Base-by-base conservation (phyloP, 1,140 invertebrate species). In the Drosophila tropicalis region DNA sequence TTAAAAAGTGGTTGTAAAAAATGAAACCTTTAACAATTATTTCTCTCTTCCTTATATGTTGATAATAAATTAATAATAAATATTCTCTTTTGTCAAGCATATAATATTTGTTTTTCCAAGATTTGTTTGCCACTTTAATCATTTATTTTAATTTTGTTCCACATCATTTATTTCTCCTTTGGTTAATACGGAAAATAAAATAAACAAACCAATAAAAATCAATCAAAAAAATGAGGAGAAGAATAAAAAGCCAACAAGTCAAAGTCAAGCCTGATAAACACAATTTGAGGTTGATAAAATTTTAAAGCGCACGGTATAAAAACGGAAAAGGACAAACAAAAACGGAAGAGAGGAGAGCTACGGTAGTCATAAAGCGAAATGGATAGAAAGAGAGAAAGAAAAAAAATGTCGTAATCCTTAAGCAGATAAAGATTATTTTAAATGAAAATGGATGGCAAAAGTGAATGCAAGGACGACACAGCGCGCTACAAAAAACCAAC, bases 391-490 rank as follows among this genome's bases (percentile, higher is more conserved):
- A 12, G 22, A 1, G 29, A 29, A 29, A 29, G 0, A 22, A 44
- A 17, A n/a, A 10, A 22, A 51, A 19, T 2, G 29, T 22, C 44
- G 17, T 51, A 51, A 51, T 51, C 44, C 44, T 22, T 51, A 51
- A 51, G 17, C 44, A 51, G 44, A 51, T 22, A 51, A 19, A 51
- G 44, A 19, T 51, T 51, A 51, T 51, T 51, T 51, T 51, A 51
- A 51, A 51, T 51, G 44, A 51, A 51, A 51, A 51, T 51, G 17
- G 44, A 51, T 51, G 44, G 44, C 44, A 51, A 51, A 51, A 51
- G 44, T 51, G 7, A 51, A 51, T 22, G 44, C 44, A 51, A 51
- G 44, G 44, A 44, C 17, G 1, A 10, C 34, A 36, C 34, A 36
- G 12, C 12, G 12, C 12, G 12, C 36, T 13, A 36, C 9, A 36